A percentile compares a stretch with the other conserved stretches of the same genome.
Evolutionary conservation across 2,888 invertebrate species (phyloP).

Genomic region (Schizotus pectinicornis): DNA sequence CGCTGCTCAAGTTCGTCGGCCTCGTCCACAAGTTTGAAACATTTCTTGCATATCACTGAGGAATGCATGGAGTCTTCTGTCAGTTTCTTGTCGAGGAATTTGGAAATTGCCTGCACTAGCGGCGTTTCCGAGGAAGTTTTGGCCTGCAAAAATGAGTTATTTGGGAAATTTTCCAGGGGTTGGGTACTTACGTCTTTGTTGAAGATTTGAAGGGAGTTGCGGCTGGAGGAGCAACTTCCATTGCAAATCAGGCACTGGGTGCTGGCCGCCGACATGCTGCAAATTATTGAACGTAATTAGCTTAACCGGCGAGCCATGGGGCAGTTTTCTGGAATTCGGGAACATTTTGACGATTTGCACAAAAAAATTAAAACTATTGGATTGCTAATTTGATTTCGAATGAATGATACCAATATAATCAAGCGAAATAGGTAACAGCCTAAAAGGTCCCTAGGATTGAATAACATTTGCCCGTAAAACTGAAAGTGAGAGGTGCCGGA

Average conservation of each 20-base stretch:
- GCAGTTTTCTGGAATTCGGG: not conserved
- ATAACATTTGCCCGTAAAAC: conserved; percentile 30
- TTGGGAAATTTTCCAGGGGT: not conserved
- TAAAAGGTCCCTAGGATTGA: conserved; percentile 47
- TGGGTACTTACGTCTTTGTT: conserved; percentile 51
- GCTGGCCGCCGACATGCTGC: conserved; percentile 49
- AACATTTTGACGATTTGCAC: not conserved
- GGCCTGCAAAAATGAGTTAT: conserved; percentile 35
- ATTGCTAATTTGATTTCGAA: too few relatives aligned
- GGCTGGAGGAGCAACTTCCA: conserved; percentile 61
- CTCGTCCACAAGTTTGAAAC: conserved; percentile 68
- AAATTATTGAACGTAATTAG: conserved; percentile 30
- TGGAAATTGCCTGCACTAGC: conserved; percentile 55
- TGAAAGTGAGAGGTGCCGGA: conserved; percentile 3
- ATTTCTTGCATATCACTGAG: conserved; percentile 70
- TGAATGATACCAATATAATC: conserved; percentile 30
- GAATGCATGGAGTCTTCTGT: conserved; percentile 63
- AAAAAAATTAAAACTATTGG: not conserved
- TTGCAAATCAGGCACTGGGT: conserved; percentile 69
- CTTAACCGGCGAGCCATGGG: not conserved
- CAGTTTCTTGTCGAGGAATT: conserved; percentile 61
- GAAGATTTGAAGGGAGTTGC: conserved; percentile 64
- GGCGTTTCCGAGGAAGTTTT: conserved; percentile 48
- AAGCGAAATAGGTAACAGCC: conserved; percentile 31
- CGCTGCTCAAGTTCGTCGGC: conserved; percentile 65